A percentile compares a stretch with the other conserved stretches of the same genome.
phyloP scores from a whole-genome alignment of 2,113 vertebrate genomes.

The Eidolon helvum region DNA sequence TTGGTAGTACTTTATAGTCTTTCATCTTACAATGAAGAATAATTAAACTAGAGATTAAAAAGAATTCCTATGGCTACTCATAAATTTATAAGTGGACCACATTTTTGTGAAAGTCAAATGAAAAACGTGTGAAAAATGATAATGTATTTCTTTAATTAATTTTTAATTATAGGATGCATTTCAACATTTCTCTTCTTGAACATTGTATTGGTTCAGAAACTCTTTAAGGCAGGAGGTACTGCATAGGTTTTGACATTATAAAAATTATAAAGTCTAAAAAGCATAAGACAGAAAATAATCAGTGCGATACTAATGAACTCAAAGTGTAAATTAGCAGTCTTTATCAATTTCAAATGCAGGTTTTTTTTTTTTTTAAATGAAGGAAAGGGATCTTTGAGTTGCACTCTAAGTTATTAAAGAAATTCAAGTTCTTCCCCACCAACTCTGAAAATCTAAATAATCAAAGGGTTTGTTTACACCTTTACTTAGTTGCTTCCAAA shows the following conservation, averaged over 20 bases:
- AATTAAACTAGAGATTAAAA: slow-evolving; percentile 30
- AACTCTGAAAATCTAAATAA: slow-evolving; percentile 36
- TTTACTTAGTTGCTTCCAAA: slow-evolving; percentile 7
- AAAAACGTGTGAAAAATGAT: not conserved
- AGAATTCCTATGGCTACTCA: not conserved
- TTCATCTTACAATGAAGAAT: not conserved
- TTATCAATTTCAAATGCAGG: slow-evolving; percentile 70
- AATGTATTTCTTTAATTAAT: slow-evolving; percentile 44
- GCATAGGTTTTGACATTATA: slow-evolving; percentile 74
- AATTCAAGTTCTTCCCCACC: not conserved
- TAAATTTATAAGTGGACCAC: slow-evolving; percentile 34
- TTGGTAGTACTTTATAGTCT: not conserved
- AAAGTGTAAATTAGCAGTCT: slow-evolving; percentile 69
- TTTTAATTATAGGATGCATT: slow-evolving; percentile 63
- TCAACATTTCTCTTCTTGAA: slow-evolving; percentile 62
- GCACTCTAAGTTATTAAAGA: not conserved
- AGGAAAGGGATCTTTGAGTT: slow-evolving; percentile 45
- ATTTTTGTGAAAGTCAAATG: slow-evolving; percentile 37
- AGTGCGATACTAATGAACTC: slow-evolving; percentile 69
- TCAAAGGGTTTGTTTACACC: not conserved
- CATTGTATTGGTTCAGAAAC: slow-evolving; percentile 50
- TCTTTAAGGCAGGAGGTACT: slow-evolving; percentile 57
- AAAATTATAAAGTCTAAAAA: slow-evolving; percentile 77
- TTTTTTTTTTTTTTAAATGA: slow-evolving; percentile 55
- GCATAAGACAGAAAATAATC: slow-evolving; percentile 67